Evolutionary conservation across 2,113 vertebrate genomes (phyloP), one percentile per base, ranked within the genome.

Genomic region (Halichoeres trimaculatus): DNA sequence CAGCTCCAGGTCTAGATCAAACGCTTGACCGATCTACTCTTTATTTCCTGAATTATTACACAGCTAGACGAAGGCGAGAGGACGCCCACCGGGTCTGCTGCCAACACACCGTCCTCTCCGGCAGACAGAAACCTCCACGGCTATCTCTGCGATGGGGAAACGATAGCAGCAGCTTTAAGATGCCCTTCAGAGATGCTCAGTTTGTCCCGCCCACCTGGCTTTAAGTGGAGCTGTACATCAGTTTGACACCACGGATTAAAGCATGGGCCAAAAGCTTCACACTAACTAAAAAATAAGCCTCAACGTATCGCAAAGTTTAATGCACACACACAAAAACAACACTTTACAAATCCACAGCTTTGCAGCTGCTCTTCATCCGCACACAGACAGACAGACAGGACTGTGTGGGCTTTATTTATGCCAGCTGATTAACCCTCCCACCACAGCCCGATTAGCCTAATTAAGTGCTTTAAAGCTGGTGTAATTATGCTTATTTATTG

Each of bases 401-500:
- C 20, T 76, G 67, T 7, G 66, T 85, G 64, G 67, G 83, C 52
- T 22, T 51, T 70, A 63, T 85, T 79, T 57, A 78, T 74, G 47
- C 69, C 61, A 30, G 52, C 24, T n/a, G 54, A 86, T 78, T 84
- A 85, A 79, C 77, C 66, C 74, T 70, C 72, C 22, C 53, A 75
- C 65, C 68, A 30, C 51, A 54, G 64, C 11, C 4, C 1, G 64
- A 71, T 78, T 62, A 48, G 48, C 52, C 17, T 78, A 60, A 86
- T 85, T 74, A 69, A 72, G 19, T 35, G 52, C 26, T 83, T 79
- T 68, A 51, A 5, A 78, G 34, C 12, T 43, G 2, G 20, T 41
- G 41, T 75, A 71, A 82, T 87, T 76, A 80, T 60, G 58, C 22
- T 59, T 53, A 78, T 85, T 87, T 74, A 64, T 48, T 41, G 48